Conservation (phyloP, 37 sponge, comb jelly and placozoan species). For the Aplysina aerophoba region DNA sequence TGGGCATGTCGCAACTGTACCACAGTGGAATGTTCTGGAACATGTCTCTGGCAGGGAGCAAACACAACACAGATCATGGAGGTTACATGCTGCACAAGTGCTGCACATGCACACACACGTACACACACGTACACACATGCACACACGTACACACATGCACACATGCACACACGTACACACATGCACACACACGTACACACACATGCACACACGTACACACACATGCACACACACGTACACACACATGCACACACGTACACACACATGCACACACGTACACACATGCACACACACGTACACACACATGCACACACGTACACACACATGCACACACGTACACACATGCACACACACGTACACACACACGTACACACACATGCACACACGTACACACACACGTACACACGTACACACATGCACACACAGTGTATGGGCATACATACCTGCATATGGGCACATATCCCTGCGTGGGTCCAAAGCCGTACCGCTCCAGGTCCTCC, state of each 20-base stretch:
- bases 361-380: not conserved
- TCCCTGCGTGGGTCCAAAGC: slow-evolving; percentile 29
- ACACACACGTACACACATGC: not conserved
- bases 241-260: slow-evolving; percentile 13
- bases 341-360: not conserved
- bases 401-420: not conserved
- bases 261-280: slow-evolving; percentile 34
- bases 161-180: slow-evolving; percentile 19
- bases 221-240: slow-evolving; percentile 6
- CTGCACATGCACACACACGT: not conserved
- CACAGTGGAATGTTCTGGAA: slow-evolving; percentile 67
- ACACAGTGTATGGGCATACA: not conserved
- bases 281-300: slow-evolving; percentile 4
- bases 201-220: not conserved
- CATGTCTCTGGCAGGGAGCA: slow-evolving; percentile 12
- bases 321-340: not conserved
- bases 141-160: slow-evolving; percentile 37
- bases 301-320: no score
- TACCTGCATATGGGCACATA: slow-evolving; percentile 10
- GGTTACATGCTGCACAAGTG: not conserved
- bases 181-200: not conserved
- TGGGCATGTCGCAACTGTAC: slow-evolving; percentile 58
- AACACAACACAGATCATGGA: no score
- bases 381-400: no score
- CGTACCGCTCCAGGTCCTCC: not conserved